Evolutionary conservation across 2,113 vertebrate genomes (phyloP).

Genomic region (Podarcis raffonei): DNA sequence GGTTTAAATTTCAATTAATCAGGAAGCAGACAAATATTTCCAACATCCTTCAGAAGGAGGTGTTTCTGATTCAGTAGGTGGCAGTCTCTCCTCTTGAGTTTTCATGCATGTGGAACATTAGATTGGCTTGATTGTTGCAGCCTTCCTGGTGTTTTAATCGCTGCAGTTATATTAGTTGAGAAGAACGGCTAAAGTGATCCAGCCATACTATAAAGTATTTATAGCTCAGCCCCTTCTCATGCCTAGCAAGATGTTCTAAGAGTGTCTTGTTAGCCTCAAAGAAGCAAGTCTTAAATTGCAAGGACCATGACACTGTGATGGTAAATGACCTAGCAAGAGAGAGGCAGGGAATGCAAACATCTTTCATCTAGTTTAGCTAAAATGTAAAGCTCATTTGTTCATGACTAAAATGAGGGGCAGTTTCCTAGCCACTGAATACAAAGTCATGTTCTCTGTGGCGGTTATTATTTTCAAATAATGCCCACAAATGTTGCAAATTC

Average conservation of each 20-base stretch:
- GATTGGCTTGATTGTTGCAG: neutral
- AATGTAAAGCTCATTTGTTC: neutral
- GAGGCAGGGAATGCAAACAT: neutral
- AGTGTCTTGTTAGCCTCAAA: neutral
- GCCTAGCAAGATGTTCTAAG: neutral
- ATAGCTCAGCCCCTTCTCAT: neutral
- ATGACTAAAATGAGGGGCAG: neutral
- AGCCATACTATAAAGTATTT: constrained; percentile 20
- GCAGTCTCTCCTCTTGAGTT: neutral
- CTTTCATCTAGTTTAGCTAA: neutral
- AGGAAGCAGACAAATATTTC: constrained; percentile 13
- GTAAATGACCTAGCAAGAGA: neutral
- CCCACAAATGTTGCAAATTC: neutral
- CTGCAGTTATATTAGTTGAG: neutral
- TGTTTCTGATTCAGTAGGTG: constrained; percentile 2
- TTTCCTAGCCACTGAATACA: neutral
- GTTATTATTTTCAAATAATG: neutral
- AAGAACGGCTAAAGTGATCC: neutral
- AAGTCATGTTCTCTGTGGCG: neutral
- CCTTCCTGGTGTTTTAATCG: neutral
- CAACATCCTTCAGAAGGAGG: neutral
- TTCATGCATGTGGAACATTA: neutral
- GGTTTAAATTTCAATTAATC: neutral
- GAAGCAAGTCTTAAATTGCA: neutral
- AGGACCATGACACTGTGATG: neutral